Evolutionary conservation across 2,888 invertebrate species (phyloP).

Genomic region (Rotaria socialis): DNA sequence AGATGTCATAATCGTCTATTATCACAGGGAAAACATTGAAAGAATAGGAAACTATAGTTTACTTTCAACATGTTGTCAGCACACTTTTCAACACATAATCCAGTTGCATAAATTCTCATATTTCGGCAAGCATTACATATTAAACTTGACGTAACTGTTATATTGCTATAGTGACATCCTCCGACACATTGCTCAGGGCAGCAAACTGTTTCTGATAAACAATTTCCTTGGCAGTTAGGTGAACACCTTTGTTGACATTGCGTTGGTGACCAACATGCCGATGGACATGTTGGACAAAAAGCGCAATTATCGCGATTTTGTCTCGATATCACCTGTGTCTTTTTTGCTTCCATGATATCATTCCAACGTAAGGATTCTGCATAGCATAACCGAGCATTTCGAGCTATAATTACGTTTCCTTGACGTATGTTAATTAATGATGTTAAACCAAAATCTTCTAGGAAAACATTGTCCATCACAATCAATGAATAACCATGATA

Average conservation of each 20-base stretch:
- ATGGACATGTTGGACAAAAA: conserved; percentile 30
- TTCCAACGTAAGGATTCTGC: conserved; percentile 30
- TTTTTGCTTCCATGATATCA: conserved; percentile 33
- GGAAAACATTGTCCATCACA: conserved; percentile 10
- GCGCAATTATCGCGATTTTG: conserved; percentile 26
- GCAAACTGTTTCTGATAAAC: background rate
- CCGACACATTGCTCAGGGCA: background rate
- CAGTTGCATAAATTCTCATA: background rate
- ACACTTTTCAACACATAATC: background rate
- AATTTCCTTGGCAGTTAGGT: background rate
- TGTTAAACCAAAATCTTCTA: conserved; percentile 36
- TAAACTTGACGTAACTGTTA: background rate
- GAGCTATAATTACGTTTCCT: conserved; percentile 38
- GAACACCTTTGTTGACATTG: conserved; percentile 17
- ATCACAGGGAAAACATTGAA: no score
- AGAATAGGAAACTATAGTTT: background rate
- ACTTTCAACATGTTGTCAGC: background rate
- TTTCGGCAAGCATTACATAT: background rate
- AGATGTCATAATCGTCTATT: no score
- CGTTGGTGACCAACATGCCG: background rate
- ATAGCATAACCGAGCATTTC: conserved; percentile 39
- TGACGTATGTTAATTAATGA: conserved; percentile 24
- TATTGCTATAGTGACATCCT: background rate
- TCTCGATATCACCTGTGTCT: background rate
- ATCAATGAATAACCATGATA: conserved; percentile 41